Percentiles rank a stretch among this genome's conserved stretches.
Conservation (phyloP, 1,140 invertebrate genomes). For the Teleogryllus occipitalis region DNA sequence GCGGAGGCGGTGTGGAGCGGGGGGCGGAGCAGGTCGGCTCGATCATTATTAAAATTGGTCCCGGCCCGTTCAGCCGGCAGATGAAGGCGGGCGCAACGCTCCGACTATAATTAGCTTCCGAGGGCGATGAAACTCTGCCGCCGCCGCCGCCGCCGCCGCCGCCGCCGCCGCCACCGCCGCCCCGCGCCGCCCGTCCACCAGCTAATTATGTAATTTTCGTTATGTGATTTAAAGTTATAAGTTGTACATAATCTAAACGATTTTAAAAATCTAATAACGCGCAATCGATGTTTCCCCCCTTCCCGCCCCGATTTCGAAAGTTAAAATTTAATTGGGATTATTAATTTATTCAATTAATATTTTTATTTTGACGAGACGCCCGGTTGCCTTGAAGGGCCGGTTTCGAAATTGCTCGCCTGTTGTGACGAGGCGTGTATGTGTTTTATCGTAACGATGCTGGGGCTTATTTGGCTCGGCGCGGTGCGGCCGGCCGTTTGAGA, state of each 20-base stretch:
- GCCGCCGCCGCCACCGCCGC: too few species aligned
- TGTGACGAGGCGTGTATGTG: constrained; percentile 3
- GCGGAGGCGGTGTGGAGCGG: too few species aligned
- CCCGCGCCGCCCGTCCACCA: too few species aligned
- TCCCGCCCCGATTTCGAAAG: neutral
- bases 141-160: too few species aligned
- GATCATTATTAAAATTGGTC: neutral
- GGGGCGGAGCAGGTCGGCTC: neutral
- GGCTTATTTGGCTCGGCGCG: neutral
- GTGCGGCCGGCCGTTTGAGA: neutral
- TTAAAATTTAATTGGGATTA: neutral
- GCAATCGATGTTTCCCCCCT: neutral
- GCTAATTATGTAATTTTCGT: neutral
- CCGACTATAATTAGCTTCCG: neutral
- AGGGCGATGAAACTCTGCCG: neutral
- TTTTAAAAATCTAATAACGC: constrained; percentile 1
- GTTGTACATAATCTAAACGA: constrained; percentile 5
- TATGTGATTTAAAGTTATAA: neutral
- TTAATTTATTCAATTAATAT: constrained; percentile 6
- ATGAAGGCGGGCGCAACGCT: neutral
- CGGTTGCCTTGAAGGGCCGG: neutral
- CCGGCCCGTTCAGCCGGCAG: neutral
- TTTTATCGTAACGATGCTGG: neutral
- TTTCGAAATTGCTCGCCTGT: neutral
- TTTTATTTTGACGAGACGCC: neutral